phyloP scores from a whole-genome alignment of 2,113 vertebrate species.

The Manacus vitellinus region DNA sequence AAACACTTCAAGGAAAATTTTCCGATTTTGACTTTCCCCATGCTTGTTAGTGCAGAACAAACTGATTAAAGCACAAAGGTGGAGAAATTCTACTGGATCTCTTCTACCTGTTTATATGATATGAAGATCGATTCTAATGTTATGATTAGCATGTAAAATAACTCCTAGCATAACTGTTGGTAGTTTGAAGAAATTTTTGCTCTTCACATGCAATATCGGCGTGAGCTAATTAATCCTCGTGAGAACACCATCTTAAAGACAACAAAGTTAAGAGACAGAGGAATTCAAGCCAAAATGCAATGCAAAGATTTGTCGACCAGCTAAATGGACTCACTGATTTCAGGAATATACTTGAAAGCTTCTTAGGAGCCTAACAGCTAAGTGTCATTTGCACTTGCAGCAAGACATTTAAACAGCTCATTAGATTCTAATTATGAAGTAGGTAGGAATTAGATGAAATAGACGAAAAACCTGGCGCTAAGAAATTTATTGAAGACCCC shows the following conservation, averaged over 20 bases:
- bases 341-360: not conserved
- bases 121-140: not conserved
- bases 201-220: accelerated
- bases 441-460: not conserved
- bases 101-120: not conserved
- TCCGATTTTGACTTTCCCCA: not conserved
- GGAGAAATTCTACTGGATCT: not conserved
- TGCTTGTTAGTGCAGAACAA: not conserved
- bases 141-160: not conserved
- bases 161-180: not conserved
- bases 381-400: not conserved
- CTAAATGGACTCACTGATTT: not conserved
- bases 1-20: not conserved
- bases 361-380: not conserved
- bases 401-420: not conserved
- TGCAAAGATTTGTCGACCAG: not conserved
- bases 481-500: not conserved
- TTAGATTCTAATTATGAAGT: not conserved
- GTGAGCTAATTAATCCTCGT: not conserved
- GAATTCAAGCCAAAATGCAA: not conserved
- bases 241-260: not conserved
- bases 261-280: not conserved
- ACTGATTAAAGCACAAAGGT: not conserved
- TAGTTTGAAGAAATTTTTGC: not conserved
- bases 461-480: not conserved